Evolutionary conservation across 2,113 vertebrate species (phyloP), one percentile per base, ranked within the genome.

Genomic region (Hucho hucho): DNA sequence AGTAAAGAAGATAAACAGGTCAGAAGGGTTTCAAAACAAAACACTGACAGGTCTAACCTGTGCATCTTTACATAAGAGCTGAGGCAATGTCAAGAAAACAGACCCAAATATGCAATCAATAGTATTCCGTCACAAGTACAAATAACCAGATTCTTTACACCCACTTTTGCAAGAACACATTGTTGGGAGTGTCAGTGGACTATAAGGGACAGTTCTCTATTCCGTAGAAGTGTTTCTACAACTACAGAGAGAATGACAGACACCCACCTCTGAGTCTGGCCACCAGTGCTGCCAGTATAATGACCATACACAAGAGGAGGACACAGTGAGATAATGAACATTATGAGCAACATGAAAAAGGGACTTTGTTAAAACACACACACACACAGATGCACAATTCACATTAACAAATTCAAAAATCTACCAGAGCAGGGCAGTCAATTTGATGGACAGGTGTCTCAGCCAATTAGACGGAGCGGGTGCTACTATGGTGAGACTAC

Each of bases 181-280:
- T 56, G 53, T 56, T 14, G 53, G 4, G 18, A 16, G 53, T 14
- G 20, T 16, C 53, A 56, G 53, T 20, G 53, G 58, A 61, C 14
- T 61, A 61, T 61, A 6, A 61, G 6, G 58, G 18, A 61, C 58
- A 61, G 1, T n/a, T 61, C 5, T 61, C 14, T 59, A 22, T 59
- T 59, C 58, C 22, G 58, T 20, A 22, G 58, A n/a, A 16, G 58
- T 61, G 18, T 61, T 4, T 61, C 18, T 61, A 22, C 12, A 6
- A 61, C n/a, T 61, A 71, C 46, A 67, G 69, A 69, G 49, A 56
- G n/a, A 70, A 22, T 22, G 56, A 61, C 28, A 69, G 20, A 56
- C 29, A 83, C 87, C 92, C 89, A 94, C 89, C 91, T 93, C 89
- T 93, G 75, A 91, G 73, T 76, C 87, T 93, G 78, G 84, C 79